These are phyloP conservation scores for Polia nebulosa DNA, from an alignment of 2,888 invertebrate species.

Conservation along the genomic window DNA sequence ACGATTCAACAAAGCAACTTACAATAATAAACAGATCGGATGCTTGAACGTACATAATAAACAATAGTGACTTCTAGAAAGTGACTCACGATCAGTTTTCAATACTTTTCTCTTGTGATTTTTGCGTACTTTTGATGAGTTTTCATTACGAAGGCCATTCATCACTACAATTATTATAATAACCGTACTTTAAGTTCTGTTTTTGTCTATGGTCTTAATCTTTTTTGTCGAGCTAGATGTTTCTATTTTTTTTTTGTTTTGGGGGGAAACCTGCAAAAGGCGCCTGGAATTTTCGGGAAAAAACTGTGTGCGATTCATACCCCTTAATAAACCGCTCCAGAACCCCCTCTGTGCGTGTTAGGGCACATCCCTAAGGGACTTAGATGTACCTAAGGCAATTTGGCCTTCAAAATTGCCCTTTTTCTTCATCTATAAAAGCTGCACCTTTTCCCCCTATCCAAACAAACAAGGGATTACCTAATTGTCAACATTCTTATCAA, in stretches of 20 bases:
- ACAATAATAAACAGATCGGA: conserved; percentile 53
- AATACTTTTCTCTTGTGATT: conserved; percentile 16
- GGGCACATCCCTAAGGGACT: too few species aligned
- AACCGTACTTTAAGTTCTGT: too few species aligned
- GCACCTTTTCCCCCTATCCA: background rate
- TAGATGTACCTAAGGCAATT: too few species aligned
- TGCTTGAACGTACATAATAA: conserved; percentile 38
- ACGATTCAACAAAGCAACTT: conserved; percentile 48
- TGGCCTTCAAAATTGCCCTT: background rate
- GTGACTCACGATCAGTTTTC: conserved; percentile 43
- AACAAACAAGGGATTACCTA: conserved; percentile 19
- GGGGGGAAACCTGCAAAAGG: too few species aligned
- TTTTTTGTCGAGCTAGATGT: too few species aligned
- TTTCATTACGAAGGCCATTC: background rate
- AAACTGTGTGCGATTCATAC: too few species aligned
- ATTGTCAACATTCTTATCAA: conserved; percentile 28
- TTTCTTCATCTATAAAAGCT: background rate
- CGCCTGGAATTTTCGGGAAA: too few species aligned
- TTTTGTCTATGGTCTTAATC: too few species aligned
- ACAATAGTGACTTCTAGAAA: conserved; percentile 51
- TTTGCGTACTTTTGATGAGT: background rate
- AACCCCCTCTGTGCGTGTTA: too few species aligned
- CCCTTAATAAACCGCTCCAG: too few species aligned
- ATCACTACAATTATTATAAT: background rate
- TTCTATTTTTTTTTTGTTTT: too few species aligned